Base-by-base conservation (phyloP, 2,113 vertebrate species). In the Protobothrops mucrosquamatus region DNA sequence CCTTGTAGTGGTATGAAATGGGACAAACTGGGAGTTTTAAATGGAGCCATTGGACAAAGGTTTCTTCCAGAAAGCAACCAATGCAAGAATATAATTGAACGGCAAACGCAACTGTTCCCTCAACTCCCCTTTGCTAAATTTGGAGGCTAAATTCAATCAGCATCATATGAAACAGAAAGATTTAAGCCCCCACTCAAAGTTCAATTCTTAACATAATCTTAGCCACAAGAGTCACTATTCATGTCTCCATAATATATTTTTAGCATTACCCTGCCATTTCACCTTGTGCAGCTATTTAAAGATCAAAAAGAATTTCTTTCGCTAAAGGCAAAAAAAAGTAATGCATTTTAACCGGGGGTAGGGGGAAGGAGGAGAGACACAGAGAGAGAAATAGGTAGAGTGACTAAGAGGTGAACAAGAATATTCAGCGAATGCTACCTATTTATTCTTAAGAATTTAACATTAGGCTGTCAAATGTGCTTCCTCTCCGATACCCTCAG, bases 211-310 rank as follows among this genome's bases (percentile, higher is more conserved):
- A 91, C 11, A 90, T n/a, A 96, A 93, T 85, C 92, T 93, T 91
- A 95, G 91, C 89, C 94, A 91, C 55, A 93, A 93, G 86, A 95
- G 92, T 94, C 93, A 91, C 93, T 94, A 91, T 89, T 94, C 93
- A 89, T 0, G 0, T 95, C 86, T 87, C 56, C 89, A 69, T 94
- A 95, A 95, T 57, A 85, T 87, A 95, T 96, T 96, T 96, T 95
- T 95, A 94, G 96, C 93, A 93, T 91, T 56, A 92, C 23, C 94
- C 93, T 91, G 85, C 95, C 0, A 0, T 93, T 96, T 97, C 96
- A 94, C 92, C 90, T 96, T 94, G 88, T 90, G 69, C 91, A 95
- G 52, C 85, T 96, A 96, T 96, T 97, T 97, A 97, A 97, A 97
- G 94, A 97, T 96, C 93, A 95, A 96, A 97, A 95, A 87, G 93